phyloP scores from a whole-genome alignment of 2,113 vertebrate genomes.

The Heptranchias perlo region DNA sequence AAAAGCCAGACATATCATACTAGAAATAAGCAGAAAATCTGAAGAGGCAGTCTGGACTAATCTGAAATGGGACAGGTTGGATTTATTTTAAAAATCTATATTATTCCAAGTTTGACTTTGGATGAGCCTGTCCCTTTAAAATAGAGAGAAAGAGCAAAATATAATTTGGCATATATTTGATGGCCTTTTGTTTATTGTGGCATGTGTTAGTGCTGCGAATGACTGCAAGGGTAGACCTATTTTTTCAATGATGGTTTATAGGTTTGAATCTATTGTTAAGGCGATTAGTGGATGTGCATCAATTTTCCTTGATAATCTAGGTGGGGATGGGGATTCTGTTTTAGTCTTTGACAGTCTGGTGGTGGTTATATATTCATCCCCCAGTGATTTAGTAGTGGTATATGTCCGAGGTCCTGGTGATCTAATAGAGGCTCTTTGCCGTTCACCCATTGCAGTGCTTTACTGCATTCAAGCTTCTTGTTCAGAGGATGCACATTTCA shows the following conservation, averaged over 20 bases:
- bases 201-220: not conserved
- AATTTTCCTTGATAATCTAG: not conserved
- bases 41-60: not conserved
- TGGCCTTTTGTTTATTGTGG: not conserved
- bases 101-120: not conserved
- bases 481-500: not conserved
- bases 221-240: not conserved
- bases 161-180: not conserved
- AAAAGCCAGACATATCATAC: not conserved
- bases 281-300: not conserved
- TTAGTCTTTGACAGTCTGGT: not conserved
- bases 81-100: not conserved
- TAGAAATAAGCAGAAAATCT: not conserved
- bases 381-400: not conserved
- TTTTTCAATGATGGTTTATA: not conserved
- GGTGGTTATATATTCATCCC: not conserved
- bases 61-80: not conserved
- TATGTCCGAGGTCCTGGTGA: not conserved
- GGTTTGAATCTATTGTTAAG: not conserved
- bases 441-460: not conserved
- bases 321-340: not conserved
- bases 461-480: not conserved
- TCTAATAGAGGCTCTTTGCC: not conserved
- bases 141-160: not conserved
- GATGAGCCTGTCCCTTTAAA: not conserved